Conservation (phyloP, 1,140 invertebrate species). For the Drosophila carrolli region DNA sequence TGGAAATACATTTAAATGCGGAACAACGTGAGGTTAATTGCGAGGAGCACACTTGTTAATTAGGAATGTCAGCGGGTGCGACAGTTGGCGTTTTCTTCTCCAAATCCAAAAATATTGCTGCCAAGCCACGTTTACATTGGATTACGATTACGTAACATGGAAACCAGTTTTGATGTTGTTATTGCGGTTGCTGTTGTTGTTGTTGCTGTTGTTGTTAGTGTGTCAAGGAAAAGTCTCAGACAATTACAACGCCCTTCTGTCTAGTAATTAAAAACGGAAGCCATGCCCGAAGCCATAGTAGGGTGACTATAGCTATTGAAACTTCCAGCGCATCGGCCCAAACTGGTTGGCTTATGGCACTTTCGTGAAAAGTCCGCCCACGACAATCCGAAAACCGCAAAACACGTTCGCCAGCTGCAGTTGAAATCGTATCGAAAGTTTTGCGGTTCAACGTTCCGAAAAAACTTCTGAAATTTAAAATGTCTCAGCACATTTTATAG, state of each 20-base stretch:
- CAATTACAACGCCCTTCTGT: constrained; percentile 36
- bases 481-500: too few relatives aligned
- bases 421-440: constrained; percentile 12
- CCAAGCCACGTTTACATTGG: constrained; percentile 58
- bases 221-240: constrained; percentile 68
- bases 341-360: constrained; percentile 29
- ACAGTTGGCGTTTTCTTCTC: constrained; percentile 8
- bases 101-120: constrained; percentile 36
- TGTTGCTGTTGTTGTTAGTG: constrained; percentile 49
- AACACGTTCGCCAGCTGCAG: constrained; percentile 18
- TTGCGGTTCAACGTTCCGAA: constrained; percentile 3
- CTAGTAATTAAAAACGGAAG: constrained; percentile 67
- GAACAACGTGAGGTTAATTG: constrained; percentile 72
- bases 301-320: constrained; percentile 7
- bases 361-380: constrained; percentile 43
- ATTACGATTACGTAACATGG: constrained; percentile 75
- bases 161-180: constrained; percentile 63
- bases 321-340: constrained; percentile 1
- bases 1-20: constrained; percentile 69
- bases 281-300: constrained; percentile 55
- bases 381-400: constrained; percentile 34
- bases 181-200: constrained; percentile 38
- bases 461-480: not conserved
- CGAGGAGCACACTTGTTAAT: constrained; percentile 69
- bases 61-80: constrained; percentile 53